A percentile compares a stretch with the other conserved stretches of the same genome.
phyloP scores from a whole-genome alignment of 2,888 invertebrate genomes.

The Noctua fimbriata region DNA sequence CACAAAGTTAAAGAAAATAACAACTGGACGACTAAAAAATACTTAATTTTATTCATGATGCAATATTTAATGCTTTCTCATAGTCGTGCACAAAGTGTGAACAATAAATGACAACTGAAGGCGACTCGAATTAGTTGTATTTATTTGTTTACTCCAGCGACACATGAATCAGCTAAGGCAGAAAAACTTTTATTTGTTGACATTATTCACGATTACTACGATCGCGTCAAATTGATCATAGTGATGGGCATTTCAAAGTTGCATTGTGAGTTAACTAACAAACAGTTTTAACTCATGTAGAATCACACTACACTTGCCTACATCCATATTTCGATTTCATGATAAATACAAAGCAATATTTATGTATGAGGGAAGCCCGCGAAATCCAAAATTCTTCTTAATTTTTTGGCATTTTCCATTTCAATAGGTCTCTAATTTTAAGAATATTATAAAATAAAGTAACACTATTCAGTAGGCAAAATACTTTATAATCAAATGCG shows the following conservation, averaged over 20 bases:
- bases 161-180: conserved; percentile 55
- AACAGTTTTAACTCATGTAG: not conserved
- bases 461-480: not conserved
- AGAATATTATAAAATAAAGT: not conserved
- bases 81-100: conserved; percentile 67
- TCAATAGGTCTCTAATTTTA: not conserved
- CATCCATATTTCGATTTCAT: not conserved
- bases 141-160: conserved; percentile 66
- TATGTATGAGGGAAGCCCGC: not conserved
- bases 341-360: not conserved
- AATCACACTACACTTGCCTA: not conserved
- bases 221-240: conserved; percentile 33
- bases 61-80: conserved; percentile 72
- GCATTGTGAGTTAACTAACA: not conserved
- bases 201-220: conserved; percentile 35
- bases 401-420: not conserved
- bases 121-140: conserved; percentile 46
- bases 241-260: conserved; percentile 33
- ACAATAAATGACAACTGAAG: conserved; percentile 54
- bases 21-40: conserved; percentile 69
- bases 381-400: not conserved
- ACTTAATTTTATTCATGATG: conserved; percentile 75
- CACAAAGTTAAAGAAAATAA: conserved; percentile 74
- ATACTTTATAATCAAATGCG: not conserved
- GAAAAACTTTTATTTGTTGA: conserved; percentile 56